Base-by-base conservation (phyloP, 2,888 invertebrate genomes). In the Pachliopta kotzebuea region DNA sequence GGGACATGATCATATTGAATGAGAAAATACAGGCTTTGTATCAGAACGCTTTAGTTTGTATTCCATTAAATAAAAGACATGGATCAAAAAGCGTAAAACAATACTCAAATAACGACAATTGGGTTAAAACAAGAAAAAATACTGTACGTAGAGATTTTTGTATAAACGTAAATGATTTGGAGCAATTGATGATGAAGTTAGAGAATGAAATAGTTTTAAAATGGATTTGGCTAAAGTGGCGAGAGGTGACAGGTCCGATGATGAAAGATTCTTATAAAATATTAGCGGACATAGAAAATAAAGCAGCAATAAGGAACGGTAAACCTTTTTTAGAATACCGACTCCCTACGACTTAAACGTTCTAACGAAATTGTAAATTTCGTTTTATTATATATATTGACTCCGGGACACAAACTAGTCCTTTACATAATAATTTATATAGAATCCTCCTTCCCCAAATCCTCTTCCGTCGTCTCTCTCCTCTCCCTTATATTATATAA, bases 221-320 rank as follows among this genome's bases (percentile, higher is more conserved):
- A 68, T 94, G 93, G 93, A 84, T 93, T 0, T 96, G 96, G 96
- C 76, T 88, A 20, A 84, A 86, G 7, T 96, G 96, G 95, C 88
- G 95, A 68, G 88, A 94, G 68, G 92, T 86, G 18, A 93, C 94
- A 9, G 94, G 94, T 0, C 87, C 87, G 0, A 79, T 84, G 4
- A 93, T 95, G 79, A 93, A 87, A 65, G 74, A 85, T 20, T 80
- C 93, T 2, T 96, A 93, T 77, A 79, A 80, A 4, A 76, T 82
- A 59, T 84, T 94, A 64, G 92, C 94, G 3, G 70, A 78, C 24
- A 75, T 95, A 21, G 93, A 94, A 78, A 96, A 96, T 81, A 70
- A 74, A 29, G 96, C 94, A 3, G 94, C 95, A 3, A 81, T 77
- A 69, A 90, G 92, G 69, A 94, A 94, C 76, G 95, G 96, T 95